Percentiles rank a stretch among this genome's conserved stretches.
phyloP scores from a whole-genome alignment of 1,140 invertebrate genomes.

The Drosophila sucinea region DNA sequence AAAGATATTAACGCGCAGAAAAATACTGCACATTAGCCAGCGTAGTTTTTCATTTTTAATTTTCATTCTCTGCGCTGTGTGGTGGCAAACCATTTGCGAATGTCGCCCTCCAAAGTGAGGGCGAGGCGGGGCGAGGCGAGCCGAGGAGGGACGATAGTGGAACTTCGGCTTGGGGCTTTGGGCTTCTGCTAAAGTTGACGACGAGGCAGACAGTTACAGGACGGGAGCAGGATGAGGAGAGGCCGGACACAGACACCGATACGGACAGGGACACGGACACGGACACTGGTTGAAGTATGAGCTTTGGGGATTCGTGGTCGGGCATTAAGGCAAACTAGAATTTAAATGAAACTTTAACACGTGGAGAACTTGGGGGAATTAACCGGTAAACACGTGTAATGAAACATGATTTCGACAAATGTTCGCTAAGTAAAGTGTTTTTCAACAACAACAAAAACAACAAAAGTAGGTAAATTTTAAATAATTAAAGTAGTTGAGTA shows the following conservation, averaged over 20 bases:
- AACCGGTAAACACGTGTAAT: slow-evolving; percentile 29
- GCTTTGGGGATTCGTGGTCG: not conserved
- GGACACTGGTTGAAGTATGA: not conserved
- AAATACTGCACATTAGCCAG: slow-evolving; percentile 30
- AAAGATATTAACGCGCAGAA: slow-evolving; percentile 33
- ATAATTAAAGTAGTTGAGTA: too few relatives aligned
- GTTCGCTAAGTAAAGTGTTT: not conserved
- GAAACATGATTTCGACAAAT: slow-evolving; percentile 5
- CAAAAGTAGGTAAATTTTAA: too few relatives aligned
- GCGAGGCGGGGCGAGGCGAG: not conserved
- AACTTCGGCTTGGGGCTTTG: not conserved
- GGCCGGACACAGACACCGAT: too few relatives aligned
- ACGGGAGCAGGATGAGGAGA: too few relatives aligned
- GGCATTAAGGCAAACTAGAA: slow-evolving; percentile 16
- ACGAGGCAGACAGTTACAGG: too few relatives aligned
- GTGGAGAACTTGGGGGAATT: slow-evolving; percentile 19
- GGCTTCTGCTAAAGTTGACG: not conserved
- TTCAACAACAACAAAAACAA: not conserved
- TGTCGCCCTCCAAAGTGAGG: not conserved
- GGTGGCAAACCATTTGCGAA: slow-evolving; percentile 9
- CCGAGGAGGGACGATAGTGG: not conserved
- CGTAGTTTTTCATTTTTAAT: slow-evolving; percentile 33
- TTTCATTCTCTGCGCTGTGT: slow-evolving; percentile 12
- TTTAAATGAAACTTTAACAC: slow-evolving; percentile 33
- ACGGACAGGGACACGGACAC: not conserved